Evolutionary conservation across 2,113 vertebrate species (phyloP).

Genomic region (Chloropsis cyanopogon): DNA sequence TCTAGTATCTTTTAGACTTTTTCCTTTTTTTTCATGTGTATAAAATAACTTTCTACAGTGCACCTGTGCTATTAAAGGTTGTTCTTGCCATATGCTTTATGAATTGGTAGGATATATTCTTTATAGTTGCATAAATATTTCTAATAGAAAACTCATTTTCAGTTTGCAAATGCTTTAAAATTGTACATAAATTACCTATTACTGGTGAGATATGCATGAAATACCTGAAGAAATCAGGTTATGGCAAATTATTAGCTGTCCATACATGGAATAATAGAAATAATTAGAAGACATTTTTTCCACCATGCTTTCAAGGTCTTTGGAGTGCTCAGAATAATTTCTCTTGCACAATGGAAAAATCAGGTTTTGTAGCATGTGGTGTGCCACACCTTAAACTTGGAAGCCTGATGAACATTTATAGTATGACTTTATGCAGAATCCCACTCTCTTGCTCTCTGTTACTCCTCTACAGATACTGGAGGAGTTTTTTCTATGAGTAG

Average conservation of each 20-base stretch:
- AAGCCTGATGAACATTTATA: background rate
- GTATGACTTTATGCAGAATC: background rate
- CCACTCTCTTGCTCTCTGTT: background rate
- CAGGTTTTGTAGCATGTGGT: background rate
- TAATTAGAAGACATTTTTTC: background rate
- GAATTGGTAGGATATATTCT: background rate
- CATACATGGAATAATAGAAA: background rate
- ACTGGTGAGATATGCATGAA: background rate
- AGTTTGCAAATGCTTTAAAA: background rate
- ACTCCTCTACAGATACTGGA: background rate
- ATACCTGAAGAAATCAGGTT: background rate
- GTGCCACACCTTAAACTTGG: background rate
- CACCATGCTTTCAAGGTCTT: background rate
- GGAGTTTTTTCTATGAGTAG: background rate
- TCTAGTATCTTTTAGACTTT: background rate
- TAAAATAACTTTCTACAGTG: background rate
- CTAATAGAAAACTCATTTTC: background rate
- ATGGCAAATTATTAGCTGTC: background rate
- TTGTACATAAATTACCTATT: background rate
- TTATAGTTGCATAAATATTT: background rate
- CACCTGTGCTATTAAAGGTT: background rate
- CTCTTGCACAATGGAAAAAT: background rate
- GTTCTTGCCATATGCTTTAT: background rate
- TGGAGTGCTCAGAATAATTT: background rate
- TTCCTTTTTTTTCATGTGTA: background rate